Conservation (phyloP, 1,140 invertebrate species). For the Belonocnema kinseyi region DNA sequence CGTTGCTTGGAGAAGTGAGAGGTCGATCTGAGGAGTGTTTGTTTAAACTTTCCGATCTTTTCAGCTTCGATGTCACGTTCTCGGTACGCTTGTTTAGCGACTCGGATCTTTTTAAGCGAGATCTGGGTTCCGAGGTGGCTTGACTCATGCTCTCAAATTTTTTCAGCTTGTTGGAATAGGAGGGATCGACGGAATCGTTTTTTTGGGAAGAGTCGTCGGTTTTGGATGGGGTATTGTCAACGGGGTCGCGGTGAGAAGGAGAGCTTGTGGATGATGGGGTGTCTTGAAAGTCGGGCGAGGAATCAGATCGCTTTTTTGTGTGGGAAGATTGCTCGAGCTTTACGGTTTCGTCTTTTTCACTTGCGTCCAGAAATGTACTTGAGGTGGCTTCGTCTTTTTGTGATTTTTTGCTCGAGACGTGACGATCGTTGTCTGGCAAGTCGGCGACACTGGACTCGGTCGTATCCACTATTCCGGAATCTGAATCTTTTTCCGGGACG, state of each 20-base stretch:
- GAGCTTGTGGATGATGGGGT: slow-evolving; percentile 19
- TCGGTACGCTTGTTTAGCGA: slow-evolving; percentile 78
- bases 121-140: slow-evolving; percentile 63
- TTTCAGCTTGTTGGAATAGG: slow-evolving; percentile 73
- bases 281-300: not conserved
- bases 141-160: slow-evolving; percentile 70
- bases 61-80: slow-evolving; percentile 66
- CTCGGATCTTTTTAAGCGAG: slow-evolving; percentile 78
- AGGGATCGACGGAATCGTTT: slow-evolving; percentile 49
- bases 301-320: slow-evolving; percentile 46
- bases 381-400: slow-evolving; percentile 36
- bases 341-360: slow-evolving; percentile 61
- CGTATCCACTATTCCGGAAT: slow-evolving; percentile 47
- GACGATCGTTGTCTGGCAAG: slow-evolving; percentile 67
- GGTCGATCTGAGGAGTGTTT: slow-evolving; percentile 70
- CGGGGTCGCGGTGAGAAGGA: slow-evolving; percentile 16
- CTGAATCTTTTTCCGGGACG: slow-evolving; percentile 62
- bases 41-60: slow-evolving; percentile 73
- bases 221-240: slow-evolving; percentile 2
- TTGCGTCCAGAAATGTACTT: slow-evolving; percentile 57
- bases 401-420: slow-evolving; percentile 45
- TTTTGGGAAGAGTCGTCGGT: not conserved
- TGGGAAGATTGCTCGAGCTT: slow-evolving; percentile 37
- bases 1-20: slow-evolving; percentile 67
- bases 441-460: slow-evolving; percentile 34